These are phyloP conservation scores for Chymomyza procnemis DNA, from an alignment of 2,888 invertebrate genomes.

Conservation along the genomic window DNA sequence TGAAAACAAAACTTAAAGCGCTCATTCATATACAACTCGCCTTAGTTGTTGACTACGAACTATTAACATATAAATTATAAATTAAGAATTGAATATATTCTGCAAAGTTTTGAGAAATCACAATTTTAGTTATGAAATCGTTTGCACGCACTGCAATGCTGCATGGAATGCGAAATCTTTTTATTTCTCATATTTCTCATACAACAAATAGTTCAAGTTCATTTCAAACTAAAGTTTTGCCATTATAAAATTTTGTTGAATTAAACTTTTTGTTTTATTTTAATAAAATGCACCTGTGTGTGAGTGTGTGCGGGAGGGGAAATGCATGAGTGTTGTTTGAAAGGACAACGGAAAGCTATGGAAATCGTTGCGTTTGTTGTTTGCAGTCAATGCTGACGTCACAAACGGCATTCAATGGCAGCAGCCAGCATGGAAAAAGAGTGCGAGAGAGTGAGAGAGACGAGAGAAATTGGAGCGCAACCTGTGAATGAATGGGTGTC, in stretches of 20 bases:
- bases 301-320: constrained; percentile 13
- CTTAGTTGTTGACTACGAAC: no score
- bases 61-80: no score
- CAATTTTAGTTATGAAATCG: no score
- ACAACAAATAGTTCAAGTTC: not conserved
- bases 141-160: not conserved
- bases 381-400: constrained; percentile 38
- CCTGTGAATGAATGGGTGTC: not conserved
- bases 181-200: not conserved
- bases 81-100: no score
- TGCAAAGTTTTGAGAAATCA: no score
- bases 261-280: not conserved
- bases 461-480: not conserved
- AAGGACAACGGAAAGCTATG: not conserved
- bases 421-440: no score
- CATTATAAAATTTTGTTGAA: not conserved
- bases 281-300: not conserved
- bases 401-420: constrained; percentile 51
- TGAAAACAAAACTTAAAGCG: no score
- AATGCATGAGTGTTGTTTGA: not conserved
- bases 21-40: no score
- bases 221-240: not conserved
- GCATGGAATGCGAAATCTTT: not conserved
- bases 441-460: not conserved
- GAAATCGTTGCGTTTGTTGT: not conserved